Evolutionary conservation across 30 jellyfish, hydroid and myxozoan species (phyloP).

Genomic region (Clytia hemisphaerica): DNA sequence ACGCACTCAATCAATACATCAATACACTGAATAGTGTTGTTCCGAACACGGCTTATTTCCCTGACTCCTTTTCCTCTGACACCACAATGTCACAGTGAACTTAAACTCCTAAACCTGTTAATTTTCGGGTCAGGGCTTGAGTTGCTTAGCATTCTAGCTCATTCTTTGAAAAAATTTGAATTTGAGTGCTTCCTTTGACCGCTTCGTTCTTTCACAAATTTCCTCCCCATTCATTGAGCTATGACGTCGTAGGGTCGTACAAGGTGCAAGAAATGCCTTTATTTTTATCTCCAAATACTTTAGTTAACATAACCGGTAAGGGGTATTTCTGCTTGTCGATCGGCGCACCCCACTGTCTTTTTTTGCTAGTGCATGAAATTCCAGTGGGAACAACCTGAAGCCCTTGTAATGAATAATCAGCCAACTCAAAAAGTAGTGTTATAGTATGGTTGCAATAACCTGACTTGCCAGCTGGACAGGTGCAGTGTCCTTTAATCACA

Average conservation of each 20-base stretch:
- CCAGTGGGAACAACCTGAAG: conserved; percentile 27
- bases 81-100: no score
- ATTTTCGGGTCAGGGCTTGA: no score
- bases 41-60: no score
- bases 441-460: conserved; percentile 64
- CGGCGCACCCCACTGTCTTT: conserved; percentile 62
- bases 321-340: conserved; percentile 16
- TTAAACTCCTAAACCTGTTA: no score
- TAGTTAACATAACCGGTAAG: conserved; percentile 37
- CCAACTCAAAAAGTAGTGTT: conserved; percentile 51
- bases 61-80: no score
- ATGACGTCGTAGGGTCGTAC: conserved; percentile 21
- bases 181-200: conserved; percentile 11
- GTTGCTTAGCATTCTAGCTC: no score
- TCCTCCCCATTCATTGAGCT: conserved; percentile 8
- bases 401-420: conserved; percentile 32
- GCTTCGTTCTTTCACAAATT: no score
- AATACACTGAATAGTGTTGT: no score
- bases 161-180: no score
- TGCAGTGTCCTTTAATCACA: conserved; percentile 4
- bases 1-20: no score
- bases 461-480: conserved; percentile 46
- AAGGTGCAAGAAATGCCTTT: conserved; percentile 37
- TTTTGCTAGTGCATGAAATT: conserved; percentile 44
- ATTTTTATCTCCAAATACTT: conserved; percentile 11